Conservation (phyloP, 2,113 vertebrate genomes). For the Hyaena hyaena region DNA sequence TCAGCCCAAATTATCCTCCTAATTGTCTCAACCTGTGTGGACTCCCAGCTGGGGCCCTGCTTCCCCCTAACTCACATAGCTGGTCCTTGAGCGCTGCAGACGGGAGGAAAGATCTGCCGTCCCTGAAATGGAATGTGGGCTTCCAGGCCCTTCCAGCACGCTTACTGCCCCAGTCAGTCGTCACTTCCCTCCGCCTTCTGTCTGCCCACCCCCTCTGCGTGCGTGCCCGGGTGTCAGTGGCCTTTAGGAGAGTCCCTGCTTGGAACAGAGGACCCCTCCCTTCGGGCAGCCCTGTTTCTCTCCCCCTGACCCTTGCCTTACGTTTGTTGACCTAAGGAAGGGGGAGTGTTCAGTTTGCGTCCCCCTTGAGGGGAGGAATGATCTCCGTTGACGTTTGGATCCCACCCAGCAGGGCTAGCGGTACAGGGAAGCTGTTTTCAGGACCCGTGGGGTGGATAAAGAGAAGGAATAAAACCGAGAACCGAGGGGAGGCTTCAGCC, state of each 20-base stretch:
- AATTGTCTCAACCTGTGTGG: conserved; percentile 68
- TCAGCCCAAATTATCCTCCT: conserved; percentile 68
- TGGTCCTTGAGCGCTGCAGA: neutral
- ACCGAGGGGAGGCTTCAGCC: neutral
- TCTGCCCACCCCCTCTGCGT: neutral
- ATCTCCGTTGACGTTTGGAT: neutral
- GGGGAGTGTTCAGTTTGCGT: neutral
- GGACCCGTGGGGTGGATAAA: neutral
- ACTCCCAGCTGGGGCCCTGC: conserved; percentile 29
- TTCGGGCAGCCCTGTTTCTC: neutral
- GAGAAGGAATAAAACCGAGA: neutral
- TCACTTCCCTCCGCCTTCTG: neutral
- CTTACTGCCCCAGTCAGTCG: neutral
- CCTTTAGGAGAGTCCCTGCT: neutral
- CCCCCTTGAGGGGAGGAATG: neutral
- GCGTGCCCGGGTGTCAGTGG: fast-evolving
- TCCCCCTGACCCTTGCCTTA: neutral
- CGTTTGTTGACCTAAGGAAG: neutral
- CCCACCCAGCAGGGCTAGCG: neutral
- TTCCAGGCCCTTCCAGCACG: neutral
- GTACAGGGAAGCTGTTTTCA: neutral
- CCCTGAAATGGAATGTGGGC: neutral
- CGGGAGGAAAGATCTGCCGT: neutral
- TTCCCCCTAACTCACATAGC: neutral
- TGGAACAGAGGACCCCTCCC: neutral